Percentiles rank a stretch among this genome's conserved stretches.
Conservation (phyloP, 2,113 vertebrate species). For the Leptobrachium ailaonicum region DNA sequence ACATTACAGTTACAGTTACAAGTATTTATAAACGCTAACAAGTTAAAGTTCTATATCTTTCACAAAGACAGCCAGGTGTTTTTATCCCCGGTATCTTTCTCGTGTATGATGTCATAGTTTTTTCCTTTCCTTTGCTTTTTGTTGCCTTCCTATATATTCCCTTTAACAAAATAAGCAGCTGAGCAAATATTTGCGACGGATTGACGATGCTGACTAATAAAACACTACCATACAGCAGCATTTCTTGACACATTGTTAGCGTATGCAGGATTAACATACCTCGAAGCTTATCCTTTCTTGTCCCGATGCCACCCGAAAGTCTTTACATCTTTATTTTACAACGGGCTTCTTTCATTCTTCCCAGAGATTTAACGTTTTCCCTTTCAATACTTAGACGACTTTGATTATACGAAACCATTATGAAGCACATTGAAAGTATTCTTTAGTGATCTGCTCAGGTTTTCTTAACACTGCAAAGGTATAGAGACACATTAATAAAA, state of each 20-base stretch:
- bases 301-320: neutral
- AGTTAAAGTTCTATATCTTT: conserved; percentile 7
- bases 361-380: neutral
- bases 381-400: neutral
- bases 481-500: too few species aligned
- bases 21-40: too few species aligned
- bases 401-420: neutral
- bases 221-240: conserved; percentile 11
- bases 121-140: neutral
- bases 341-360: neutral
- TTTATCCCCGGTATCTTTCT: neutral
- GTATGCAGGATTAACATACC: conserved; percentile 26
- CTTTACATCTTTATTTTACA: neutral
- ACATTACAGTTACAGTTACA: neutral
- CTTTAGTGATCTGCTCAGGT: too few species aligned
- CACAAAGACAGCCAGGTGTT: neutral
- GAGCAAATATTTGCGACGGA: conserved; percentile 38
- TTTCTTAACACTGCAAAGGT: too few species aligned
- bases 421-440: neutral
- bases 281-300: conserved; percentile 18
- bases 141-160: neutral
- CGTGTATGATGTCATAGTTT: conserved; percentile 1
- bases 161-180: conserved; percentile 23
- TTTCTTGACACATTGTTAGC: conserved; percentile 25
- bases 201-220: conserved; percentile 29